These are phyloP conservation scores for Ceyx cyanopectus DNA, from an alignment of 2,113 vertebrate genomes.

Conservation along the genomic window DNA sequence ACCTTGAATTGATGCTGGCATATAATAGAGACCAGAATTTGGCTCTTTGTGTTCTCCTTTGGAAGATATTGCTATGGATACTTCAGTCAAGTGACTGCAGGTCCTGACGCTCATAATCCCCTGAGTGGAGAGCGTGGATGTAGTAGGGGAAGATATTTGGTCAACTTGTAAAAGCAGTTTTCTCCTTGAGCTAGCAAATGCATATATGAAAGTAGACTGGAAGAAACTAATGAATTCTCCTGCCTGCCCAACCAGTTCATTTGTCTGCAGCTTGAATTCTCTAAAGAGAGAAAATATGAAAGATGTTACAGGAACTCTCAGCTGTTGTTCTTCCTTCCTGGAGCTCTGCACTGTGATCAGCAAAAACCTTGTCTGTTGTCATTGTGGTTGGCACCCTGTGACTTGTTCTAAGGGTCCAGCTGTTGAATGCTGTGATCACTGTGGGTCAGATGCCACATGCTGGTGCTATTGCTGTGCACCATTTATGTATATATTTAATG, in stretches of 20 bases:
- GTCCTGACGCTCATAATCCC: not conserved
- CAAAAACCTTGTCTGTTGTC: not conserved
- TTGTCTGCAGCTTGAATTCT: slow-evolving; percentile 54
- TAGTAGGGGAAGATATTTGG: not conserved
- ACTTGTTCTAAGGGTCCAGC: slow-evolving; percentile 12
- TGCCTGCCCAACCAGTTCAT: slow-evolving; percentile 26
- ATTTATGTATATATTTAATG: not conserved
- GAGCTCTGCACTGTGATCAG: not conserved
- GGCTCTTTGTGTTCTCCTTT: not conserved
- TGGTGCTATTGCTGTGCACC: not conserved
- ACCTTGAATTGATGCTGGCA: not conserved
- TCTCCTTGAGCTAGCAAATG: slow-evolving; percentile 27
- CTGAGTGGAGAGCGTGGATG: not conserved
- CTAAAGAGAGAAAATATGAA: slow-evolving; percentile 25
- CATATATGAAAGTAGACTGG: slow-evolving; percentile 9
- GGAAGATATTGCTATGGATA: not conserved
- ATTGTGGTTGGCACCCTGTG: slow-evolving; percentile 37
- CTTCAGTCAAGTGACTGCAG: not conserved
- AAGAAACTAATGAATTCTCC: slow-evolving; percentile 24
- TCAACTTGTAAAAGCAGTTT: slow-evolving; percentile 35
- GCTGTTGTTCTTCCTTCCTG: slow-evolving; percentile 42
- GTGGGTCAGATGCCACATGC: not conserved
- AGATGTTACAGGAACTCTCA: slow-evolving; percentile 53
- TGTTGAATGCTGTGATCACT: slow-evolving; percentile 25
- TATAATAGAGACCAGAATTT: not conserved